These are phyloP conservation scores for Daubentonia madagascariensis DNA, from an alignment of 2,113 vertebrate genomes.

Conservation along the genomic window DNA sequence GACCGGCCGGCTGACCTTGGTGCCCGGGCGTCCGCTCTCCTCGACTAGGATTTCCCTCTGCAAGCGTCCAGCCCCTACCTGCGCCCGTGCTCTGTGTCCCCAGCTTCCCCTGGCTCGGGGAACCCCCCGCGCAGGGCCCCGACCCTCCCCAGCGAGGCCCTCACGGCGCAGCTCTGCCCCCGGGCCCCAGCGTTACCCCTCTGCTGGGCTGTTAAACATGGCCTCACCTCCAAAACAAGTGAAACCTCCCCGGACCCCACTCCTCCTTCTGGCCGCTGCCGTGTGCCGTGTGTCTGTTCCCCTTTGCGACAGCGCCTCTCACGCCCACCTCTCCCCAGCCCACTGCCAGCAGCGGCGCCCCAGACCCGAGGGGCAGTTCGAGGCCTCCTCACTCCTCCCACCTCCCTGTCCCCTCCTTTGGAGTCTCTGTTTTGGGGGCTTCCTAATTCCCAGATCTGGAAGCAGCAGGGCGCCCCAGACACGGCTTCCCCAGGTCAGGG, in stretches of 20 bases:
- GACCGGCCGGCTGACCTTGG: background rate
- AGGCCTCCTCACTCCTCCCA: background rate
- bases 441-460: background rate
- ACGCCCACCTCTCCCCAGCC: background rate
- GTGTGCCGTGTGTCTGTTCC: background rate
- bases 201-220: background rate
- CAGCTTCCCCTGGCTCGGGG: background rate
- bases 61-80: no score
- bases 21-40: accelerated
- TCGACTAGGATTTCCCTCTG: background rate
- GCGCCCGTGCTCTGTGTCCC: accelerated
- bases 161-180: no score
- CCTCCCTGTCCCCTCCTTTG: background rate
- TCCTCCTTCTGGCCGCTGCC: background rate
- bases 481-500: accelerated
- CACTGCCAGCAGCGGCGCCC: background rate
- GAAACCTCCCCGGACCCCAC: background rate
- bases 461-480: background rate
- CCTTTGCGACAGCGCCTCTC: background rate
- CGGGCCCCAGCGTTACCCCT: background rate
- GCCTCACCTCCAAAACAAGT: background rate
- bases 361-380: background rate
- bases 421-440: background rate
- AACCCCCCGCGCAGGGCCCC: background rate
- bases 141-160: background rate